Evolutionary conservation across 2,113 vertebrate genomes (phyloP).

Genomic region (Embiotoca jacksoni): DNA sequence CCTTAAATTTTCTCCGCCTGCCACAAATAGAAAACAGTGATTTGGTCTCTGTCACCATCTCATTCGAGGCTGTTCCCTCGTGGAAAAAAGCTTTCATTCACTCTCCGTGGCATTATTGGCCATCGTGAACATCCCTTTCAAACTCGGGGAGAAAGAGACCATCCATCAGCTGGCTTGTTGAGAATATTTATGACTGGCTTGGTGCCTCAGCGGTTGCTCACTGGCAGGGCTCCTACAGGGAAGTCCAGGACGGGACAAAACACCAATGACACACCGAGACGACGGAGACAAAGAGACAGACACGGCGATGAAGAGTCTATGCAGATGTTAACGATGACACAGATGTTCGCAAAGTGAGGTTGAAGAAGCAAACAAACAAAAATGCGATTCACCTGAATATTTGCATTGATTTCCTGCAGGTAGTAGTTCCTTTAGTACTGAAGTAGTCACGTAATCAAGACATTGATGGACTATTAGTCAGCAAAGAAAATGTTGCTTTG

Average conservation of each 20-base stretch:
- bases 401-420: background rate
- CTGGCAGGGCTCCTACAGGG: constrained; percentile 58
- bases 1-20: constrained; percentile 53
- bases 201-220: constrained; percentile 68
- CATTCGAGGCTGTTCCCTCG: constrained; percentile 48
- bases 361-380: background rate
- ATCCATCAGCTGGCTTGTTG: constrained; percentile 77
- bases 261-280: constrained; percentile 49
- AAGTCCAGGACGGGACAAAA: constrained; percentile 62
- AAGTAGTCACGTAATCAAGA: no score
- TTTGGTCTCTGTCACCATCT: constrained; percentile 60
- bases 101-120: constrained; percentile 55
- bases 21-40: constrained; percentile 53
- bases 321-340: no score
- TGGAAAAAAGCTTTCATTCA: constrained; percentile 65
- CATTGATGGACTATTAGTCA: background rate
- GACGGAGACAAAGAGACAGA: constrained; percentile 35
- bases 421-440: no score
- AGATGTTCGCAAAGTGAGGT: constrained; percentile 15
- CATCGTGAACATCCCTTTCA: constrained; percentile 67
- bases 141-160: constrained; percentile 60
- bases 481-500: no score
- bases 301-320: background rate
- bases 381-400: background rate
- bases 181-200: constrained; percentile 78